Evolutionary conservation across 2,797 vertebrate species (phyloP), one percentile per base, ranked within the genome.

Genomic region (Selene dorsalis): DNA sequence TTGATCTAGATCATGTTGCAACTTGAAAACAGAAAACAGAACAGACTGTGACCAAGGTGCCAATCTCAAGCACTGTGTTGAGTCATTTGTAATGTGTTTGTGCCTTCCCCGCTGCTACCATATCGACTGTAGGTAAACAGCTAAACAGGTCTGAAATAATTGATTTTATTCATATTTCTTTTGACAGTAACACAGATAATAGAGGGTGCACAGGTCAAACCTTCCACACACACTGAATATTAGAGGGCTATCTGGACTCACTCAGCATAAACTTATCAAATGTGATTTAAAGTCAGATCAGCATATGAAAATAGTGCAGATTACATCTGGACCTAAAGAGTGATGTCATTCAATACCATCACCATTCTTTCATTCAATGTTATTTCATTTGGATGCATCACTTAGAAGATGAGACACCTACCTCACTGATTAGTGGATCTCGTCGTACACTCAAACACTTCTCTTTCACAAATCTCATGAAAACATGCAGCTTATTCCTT

Each of bases 391-490:
- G 35, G 60, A 24, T 48, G 13, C 6, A 75, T 6, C 1, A 1
- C 1, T 4, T 8, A 43, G 53, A 56, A 57, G 47, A 56, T 56
- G 43, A 62, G 41, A 64, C 65, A 73, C 80, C 20, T 79, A 84
- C 86, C 80, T 85, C 38, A 43, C 22, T 16, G 6, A 50, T 59
- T 7, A 45, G 22, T 30, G 6, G 30, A 26, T 56, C 50, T 28
- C 35, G 16, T 48, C 6, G 48, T 38, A n/a, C 2, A 13, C 4
- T 24, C 16, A 62, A 41, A 43, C 32, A 63, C 20, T 38, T 30
- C 50, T 64, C 32, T 20, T 53, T 32, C 18, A 45, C 22, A 76
- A 39, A 4, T 11, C 28, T 64, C n/a, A 62, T 13, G 0, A 43
- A 30, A 59, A 18, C 7, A 26, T 48, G 5, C 43, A 38, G 45